Evolutionary conservation across 2,113 vertebrate species (phyloP).

Genomic region (Otis tarda): DNA sequence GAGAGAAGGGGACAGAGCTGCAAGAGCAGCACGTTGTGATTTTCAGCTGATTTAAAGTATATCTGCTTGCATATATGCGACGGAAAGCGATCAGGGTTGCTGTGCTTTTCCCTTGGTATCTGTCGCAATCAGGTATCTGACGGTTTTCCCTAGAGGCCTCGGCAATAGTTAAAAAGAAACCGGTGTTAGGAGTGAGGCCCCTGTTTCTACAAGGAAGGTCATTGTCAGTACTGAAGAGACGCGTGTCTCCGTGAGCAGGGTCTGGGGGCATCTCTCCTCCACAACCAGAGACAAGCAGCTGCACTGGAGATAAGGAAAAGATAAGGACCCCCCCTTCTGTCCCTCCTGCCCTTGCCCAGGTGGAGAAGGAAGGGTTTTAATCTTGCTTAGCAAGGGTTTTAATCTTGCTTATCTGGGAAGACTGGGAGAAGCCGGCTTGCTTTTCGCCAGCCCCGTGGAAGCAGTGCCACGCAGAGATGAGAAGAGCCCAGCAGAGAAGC

Average conservation of each 20-base stretch:
- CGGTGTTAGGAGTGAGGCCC: not conserved
- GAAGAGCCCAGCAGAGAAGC: not conserved
- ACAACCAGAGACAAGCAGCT: not conserved
- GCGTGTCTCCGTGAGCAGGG: not conserved
- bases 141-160: not conserved
- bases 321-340: not conserved
- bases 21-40: not conserved
- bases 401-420: constrained; percentile 27
- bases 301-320: not conserved
- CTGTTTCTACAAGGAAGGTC: constrained; percentile 5
- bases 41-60: not conserved
- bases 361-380: constrained; percentile 5
- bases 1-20: not conserved
- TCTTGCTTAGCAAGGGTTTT: not conserved
- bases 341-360: constrained; percentile 9
- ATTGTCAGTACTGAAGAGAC: constrained; percentile 16
- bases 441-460: not conserved
- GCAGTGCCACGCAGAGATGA: not conserved
- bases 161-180: not conserved
- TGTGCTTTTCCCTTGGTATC: not conserved
- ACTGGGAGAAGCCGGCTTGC: not conserved
- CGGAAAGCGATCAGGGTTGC: not conserved
- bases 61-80: not conserved
- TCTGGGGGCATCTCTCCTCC: not conserved
- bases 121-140: not conserved